Evolutionary conservation across 2,113 vertebrate species (phyloP).

Genomic region (Bambusicola thoracicus): DNA sequence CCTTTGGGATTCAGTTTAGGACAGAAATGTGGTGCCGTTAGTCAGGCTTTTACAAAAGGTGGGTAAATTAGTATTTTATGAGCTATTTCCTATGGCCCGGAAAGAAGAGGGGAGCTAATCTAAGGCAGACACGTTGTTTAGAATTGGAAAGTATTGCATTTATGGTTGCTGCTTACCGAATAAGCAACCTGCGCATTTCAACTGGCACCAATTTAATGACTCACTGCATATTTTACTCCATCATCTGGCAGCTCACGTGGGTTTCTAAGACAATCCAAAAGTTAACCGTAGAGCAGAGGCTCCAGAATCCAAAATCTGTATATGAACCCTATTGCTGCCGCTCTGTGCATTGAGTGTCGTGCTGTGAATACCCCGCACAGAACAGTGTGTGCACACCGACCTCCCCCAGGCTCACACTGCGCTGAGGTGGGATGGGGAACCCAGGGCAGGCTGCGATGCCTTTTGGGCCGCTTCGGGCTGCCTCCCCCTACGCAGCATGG

Average conservation of each 20-base stretch:
- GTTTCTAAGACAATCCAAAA: slow-evolving; percentile 40
- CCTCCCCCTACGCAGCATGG: no score
- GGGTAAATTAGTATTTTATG: background rate
- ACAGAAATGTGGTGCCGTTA: background rate
- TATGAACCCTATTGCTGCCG: background rate
- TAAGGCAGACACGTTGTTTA: slow-evolving; percentile 25
- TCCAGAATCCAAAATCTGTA: slow-evolving; percentile 9
- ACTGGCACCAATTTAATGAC: slow-evolving; percentile 52
- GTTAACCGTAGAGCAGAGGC: background rate
- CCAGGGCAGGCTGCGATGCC: no score
- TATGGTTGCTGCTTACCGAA: slow-evolving; percentile 50
- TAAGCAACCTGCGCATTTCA: slow-evolving; percentile 59
- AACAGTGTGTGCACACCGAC: no score
- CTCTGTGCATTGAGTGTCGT: background rate
- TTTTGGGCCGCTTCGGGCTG: no score
- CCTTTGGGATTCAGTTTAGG: background rate
- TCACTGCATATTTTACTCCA: slow-evolving; percentile 61
- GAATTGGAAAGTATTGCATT: slow-evolving; percentile 56
- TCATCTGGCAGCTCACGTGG: slow-evolving; percentile 52
- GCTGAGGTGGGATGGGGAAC: no score
- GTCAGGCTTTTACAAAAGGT: background rate
- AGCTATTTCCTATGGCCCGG: background rate
- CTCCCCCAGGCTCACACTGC: background rate
- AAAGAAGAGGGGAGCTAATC: background rate
- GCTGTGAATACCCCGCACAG: background rate